Evolutionary conservation across 1,140 invertebrate genomes (phyloP).

Genomic region (Apis mellifera): DNA sequence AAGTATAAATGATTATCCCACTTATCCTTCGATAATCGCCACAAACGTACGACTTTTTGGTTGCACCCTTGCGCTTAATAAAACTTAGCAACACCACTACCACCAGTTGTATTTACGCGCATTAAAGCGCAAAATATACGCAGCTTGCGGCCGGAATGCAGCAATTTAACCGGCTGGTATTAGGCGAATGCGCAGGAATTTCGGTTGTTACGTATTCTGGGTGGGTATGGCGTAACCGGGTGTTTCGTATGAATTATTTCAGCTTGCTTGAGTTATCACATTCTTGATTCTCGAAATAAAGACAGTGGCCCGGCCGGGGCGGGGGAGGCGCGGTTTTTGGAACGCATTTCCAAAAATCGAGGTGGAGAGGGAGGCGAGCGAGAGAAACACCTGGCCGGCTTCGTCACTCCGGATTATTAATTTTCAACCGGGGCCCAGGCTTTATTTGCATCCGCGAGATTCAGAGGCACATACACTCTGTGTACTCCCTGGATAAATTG

Average conservation of each 20-base stretch:
- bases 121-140: too few species aligned
- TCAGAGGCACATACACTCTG: slow-evolving; percentile 53
- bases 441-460: slow-evolving; percentile 23
- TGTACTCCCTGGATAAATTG: slow-evolving; percentile 48
- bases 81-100: too few species aligned
- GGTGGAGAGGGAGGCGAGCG: slow-evolving; percentile 9
- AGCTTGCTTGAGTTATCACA: slow-evolving; percentile 43
- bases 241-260: slow-evolving; percentile 53
- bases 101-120: too few species aligned
- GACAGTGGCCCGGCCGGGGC: slow-evolving; percentile 39
- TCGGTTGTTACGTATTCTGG: slow-evolving; percentile 20
- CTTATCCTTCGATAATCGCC: too few species aligned
- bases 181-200: slow-evolving; percentile 38
- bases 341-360: slow-evolving; percentile 55
- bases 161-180: slow-evolving; percentile 10
- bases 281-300: slow-evolving; percentile 57
- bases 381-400: slow-evolving; percentile 46
- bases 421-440: slow-evolving; percentile 35
- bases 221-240: background rate
- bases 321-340: background rate
- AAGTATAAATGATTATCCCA: too few species aligned
- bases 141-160: background rate
- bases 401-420: slow-evolving; percentile 59
- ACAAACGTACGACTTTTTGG: too few species aligned
- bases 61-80: background rate